Evolutionary conservation across 53 echinoderm and acorn worm species (phyloP).

Genomic region (Zoroaster sp.): DNA sequence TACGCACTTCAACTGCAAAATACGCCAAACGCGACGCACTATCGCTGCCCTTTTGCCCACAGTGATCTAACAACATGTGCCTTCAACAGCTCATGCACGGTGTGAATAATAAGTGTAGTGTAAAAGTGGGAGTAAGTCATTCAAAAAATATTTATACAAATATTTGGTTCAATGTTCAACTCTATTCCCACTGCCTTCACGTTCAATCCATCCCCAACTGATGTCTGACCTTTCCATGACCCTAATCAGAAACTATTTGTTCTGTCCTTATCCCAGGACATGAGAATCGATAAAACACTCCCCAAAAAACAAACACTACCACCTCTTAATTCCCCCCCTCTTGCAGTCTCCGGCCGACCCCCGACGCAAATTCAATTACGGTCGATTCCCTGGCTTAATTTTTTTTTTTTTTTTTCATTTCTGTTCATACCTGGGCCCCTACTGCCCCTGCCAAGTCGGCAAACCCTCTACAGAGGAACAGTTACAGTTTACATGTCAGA

Average conservation of each 20-base stretch:
- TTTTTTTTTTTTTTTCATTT: background rate
- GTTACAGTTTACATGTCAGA: constrained; percentile 52
- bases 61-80: too few species aligned
- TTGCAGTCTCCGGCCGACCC: background rate
- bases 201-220: background rate
- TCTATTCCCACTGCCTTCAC: background rate
- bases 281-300: background rate
- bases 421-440: background rate
- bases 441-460: constrained; percentile 10
- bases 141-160: too few species aligned
- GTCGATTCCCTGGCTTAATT: background rate
- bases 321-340: constrained; percentile 1
- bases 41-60: too few species aligned
- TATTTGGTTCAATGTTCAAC: background rate
- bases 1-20: too few species aligned
- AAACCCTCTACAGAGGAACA: background rate
- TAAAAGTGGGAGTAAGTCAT: too few species aligned
- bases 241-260: constrained; percentile 14
- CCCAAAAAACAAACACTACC: constrained; percentile 34
- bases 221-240: constrained; percentile 1
- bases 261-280: background rate
- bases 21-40: too few species aligned
- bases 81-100: too few species aligned
- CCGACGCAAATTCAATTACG: constrained; percentile 1
- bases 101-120: too few species aligned